A percentile compares a stretch with the other conserved stretches of the same genome.
phyloP scores from a whole-genome alignment of 2,888 invertebrate species.

The Oscheius sp. region DNA sequence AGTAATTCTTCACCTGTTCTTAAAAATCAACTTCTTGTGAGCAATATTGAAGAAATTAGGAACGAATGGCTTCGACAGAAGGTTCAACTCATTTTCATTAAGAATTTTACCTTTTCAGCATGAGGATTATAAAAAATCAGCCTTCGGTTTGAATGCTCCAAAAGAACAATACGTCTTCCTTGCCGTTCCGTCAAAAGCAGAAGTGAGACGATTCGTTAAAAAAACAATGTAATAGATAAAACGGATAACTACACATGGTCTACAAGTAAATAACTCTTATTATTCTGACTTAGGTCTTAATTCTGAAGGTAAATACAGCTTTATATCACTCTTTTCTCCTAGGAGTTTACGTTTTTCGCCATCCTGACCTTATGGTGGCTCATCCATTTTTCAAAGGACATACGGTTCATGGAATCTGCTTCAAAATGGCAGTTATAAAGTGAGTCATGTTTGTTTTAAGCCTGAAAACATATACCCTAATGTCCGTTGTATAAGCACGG shows the following conservation, averaged over 20 bases:
- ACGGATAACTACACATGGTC: not conserved
- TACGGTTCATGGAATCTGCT: not conserved
- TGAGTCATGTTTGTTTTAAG: too few species aligned
- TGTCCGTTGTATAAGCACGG: too few species aligned
- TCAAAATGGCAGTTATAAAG: not conserved
- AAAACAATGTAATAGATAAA: too few species aligned
- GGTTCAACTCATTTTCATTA: not conserved
- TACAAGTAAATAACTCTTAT: not conserved
- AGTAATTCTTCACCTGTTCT: too few species aligned
- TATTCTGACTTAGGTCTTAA: not conserved
- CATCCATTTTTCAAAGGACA: not conserved
- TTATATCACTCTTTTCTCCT: not conserved
- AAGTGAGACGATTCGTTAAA: too few species aligned
- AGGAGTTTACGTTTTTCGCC: not conserved
- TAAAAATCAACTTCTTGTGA: too few species aligned
- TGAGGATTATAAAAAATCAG: not conserved
- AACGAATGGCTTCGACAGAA: too few species aligned
- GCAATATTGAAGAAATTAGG: too few species aligned
- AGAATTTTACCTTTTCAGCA: not conserved
- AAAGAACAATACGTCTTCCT: not conserved
- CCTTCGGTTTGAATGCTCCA: not conserved
- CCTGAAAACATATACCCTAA: too few species aligned
- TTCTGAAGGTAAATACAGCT: not conserved
- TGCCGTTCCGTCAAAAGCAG: not conserved
- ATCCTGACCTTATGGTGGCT: not conserved